phyloP scores from a whole-genome alignment of 2,113 vertebrate species.

The Nyctereutes procyonoides region DNA sequence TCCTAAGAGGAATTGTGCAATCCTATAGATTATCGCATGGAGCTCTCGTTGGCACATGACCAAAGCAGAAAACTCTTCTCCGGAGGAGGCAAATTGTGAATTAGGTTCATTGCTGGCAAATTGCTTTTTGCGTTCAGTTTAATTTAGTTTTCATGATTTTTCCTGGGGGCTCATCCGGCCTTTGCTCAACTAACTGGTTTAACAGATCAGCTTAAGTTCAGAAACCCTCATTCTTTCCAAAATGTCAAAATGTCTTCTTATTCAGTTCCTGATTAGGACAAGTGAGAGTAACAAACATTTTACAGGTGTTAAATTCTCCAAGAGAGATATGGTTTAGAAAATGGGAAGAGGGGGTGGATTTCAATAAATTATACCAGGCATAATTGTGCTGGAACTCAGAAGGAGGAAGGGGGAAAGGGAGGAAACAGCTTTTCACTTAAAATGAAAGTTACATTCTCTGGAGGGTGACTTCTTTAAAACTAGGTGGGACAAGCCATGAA shows the following conservation, averaged over 20 bases:
- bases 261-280: background rate
- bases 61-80: constrained; percentile 29
- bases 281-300: background rate
- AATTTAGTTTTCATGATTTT: constrained; percentile 51
- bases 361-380: background rate
- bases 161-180: constrained; percentile 41
- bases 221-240: background rate
- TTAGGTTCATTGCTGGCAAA: constrained; percentile 42
- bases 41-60: background rate
- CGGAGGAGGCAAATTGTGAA: background rate
- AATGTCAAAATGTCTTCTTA: constrained; percentile 37
- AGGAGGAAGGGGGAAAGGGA: background rate
- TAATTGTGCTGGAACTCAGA: background rate
- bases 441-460: background rate
- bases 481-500: background rate
- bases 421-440: background rate
- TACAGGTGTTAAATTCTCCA: background rate
- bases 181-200: constrained; percentile 60
- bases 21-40: constrained; percentile 36
- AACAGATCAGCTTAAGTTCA: constrained; percentile 45
- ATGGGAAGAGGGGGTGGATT: too few species aligned
- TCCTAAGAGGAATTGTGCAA: constrained; percentile 47
- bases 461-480: background rate
- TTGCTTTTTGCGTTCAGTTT: constrained; percentile 44
- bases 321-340: background rate